These are phyloP conservation scores for Hephaestus fuliginosus DNA, from an alignment of 2,797 vertebrate genomes.

Conservation along the genomic window DNA sequence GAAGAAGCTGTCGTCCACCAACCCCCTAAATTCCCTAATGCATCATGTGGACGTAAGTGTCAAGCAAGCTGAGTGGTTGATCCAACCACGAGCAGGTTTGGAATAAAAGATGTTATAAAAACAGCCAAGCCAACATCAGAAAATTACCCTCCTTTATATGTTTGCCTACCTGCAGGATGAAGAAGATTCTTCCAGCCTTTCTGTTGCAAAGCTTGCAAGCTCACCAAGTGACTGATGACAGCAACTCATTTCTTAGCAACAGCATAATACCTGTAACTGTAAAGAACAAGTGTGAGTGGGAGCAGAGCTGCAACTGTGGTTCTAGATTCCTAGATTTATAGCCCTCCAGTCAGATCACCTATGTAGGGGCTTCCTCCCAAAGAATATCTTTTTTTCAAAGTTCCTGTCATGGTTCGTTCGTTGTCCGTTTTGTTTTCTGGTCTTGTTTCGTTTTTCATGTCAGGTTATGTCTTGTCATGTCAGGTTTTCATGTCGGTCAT, in stretches of 20 bases:
- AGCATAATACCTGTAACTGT: background rate
- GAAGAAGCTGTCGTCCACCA: background rate
- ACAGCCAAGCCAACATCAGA: background rate
- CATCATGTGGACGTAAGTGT: background rate
- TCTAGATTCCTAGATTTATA: too few relatives aligned
- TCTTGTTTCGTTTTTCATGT: too few relatives aligned
- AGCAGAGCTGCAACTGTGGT: background rate
- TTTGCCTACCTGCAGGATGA: background rate
- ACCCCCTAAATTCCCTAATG: background rate
- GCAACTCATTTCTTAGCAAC: slow-evolving; percentile 10
- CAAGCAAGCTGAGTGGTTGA: background rate
- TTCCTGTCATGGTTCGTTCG: too few relatives aligned
- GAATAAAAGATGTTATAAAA: background rate
- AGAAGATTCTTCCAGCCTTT: background rate
- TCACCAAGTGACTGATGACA: slow-evolving; percentile 1
- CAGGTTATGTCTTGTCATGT: too few relatives aligned
- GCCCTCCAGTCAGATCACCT: too few relatives aligned
- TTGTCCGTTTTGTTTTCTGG: too few relatives aligned
- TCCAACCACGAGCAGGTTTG: background rate
- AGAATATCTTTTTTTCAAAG: too few relatives aligned
- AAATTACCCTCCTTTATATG: background rate
- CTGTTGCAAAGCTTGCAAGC: background rate
- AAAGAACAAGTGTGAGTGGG: background rate
- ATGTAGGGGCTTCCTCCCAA: too few relatives aligned
- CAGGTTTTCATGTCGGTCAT: too few relatives aligned